Evolutionary conservation across 2,797 vertebrate genomes (phyloP), one percentile per base, ranked within the genome.

Genomic region (Gouania willdenowi): DNA sequence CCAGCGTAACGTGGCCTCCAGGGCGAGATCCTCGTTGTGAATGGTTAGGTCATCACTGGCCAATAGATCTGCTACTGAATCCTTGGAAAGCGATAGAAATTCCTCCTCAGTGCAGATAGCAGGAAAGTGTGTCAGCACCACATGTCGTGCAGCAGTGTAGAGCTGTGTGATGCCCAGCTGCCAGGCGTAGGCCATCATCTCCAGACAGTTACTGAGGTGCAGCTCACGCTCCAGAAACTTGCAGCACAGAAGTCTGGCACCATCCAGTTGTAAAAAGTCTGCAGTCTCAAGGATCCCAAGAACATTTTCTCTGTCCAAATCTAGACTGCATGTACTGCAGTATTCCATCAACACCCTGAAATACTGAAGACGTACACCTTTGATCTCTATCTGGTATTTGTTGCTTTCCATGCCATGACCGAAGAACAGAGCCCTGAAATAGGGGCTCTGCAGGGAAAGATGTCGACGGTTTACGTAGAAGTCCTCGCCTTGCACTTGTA

Each of bases 381-480:
- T 80, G 24, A 94, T 83, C 47, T 88, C 86, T 8, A 96, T 72
- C 16, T 58, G 81, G 15, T 37, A 79, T 28, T 82, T 78, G 3
- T 31, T 69, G 64, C 89, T 88, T 64, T 96, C 94, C 26, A 75
- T 60, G 0, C 89, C 82, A 5, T 86, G 81, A 5, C 93, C 93
- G 32, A 90, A 94, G 67, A 96, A 96, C 74, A 96, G 83, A 43
- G 91, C 92, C 63, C 85, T 74, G 28, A 96, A 96, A 43, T 95
- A 96, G 0, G 81, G 84, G 51, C 93, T 96, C 55, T 89, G 77
- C 1, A 52, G n/a, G 1, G 93, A 86, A 23, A 96, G 76, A 0
- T 5, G 48, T 20, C 74, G 68, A 4, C 92, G 88, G 68, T 85
- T 91, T 44, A 95, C 90, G 27, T 82, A 85, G 30, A 95, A 96